Base-by-base conservation (phyloP, 2,888 invertebrate genomes). In the Hirtodrosophila cameraria region DNA sequence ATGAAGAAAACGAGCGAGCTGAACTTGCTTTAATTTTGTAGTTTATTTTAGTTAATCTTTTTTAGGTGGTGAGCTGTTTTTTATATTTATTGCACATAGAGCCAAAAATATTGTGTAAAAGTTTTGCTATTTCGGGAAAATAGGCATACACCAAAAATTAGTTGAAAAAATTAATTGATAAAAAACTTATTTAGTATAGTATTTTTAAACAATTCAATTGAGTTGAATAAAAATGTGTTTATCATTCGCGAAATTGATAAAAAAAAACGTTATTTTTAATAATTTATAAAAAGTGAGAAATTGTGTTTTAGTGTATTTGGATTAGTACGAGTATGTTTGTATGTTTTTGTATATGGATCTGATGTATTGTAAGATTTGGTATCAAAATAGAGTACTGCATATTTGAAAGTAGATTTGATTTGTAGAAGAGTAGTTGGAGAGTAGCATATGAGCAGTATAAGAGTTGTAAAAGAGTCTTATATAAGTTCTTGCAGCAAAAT, bases 1-100 rank as follows among this genome's bases (percentile, higher is more conserved):
- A 86, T 86, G 81, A 76, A 80, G 63, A 73, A 86, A 86, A 81
- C 84, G 84, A 80, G 66, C 80, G 81, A 81, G 48, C 72, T 71
- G 46, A 73, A 78, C 39, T 77, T 82, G 79, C 80, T 67, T 85
- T 66, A 50, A 63, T 42, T 75, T 75, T 60, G n/a, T 41, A 50
- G 53, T 64, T 65, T 55, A 11, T 54, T 60, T 50, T 23, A 35
- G 12, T 52, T 35, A 39, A 42, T 49, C 43, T 63, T 49, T 55
- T 53, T 75, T 43, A 62, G 28, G 58, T 70, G 79, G 76, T 84
- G 79, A 75, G 64, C 75, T 70, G 64, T 78, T 70, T 75, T 70
- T 71, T 81, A 80, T 49, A 81, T 66, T 46, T 58, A 67, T 82
- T 86, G 81, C 81, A 85, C 87, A 82, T 85, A 75, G 83, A 86